Percentiles rank a stretch among this genome's conserved stretches.
phyloP scores from a whole-genome alignment of 2,888 invertebrate genomes.

The Apamea monoglypha region DNA sequence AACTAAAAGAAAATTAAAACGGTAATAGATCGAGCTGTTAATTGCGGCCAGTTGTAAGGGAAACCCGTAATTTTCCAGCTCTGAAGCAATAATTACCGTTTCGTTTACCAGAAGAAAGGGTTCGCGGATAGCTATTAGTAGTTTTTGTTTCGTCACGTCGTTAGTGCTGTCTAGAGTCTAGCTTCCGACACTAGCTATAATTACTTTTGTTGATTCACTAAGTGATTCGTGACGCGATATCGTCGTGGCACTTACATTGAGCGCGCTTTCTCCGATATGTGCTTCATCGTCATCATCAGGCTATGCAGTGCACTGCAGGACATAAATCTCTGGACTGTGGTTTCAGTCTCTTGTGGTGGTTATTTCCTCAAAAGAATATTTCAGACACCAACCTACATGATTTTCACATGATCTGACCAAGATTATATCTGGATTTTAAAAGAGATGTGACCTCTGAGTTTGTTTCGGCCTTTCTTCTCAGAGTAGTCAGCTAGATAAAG shows the following conservation, averaged over 20 bases:
- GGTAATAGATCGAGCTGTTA: slow-evolving; percentile 49
- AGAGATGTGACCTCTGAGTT: not conserved
- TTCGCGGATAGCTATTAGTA: slow-evolving; percentile 60
- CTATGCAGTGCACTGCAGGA: not conserved
- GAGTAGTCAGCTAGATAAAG: not conserved
- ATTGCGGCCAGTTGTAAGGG: slow-evolving; percentile 56
- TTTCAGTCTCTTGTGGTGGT: no score
- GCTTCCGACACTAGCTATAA: slow-evolving; percentile 65
- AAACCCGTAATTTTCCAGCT: slow-evolving; percentile 64
- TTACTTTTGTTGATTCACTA: slow-evolving; percentile 63
- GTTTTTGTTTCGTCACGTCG: slow-evolving; percentile 69
- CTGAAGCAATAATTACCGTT: slow-evolving; percentile 63
- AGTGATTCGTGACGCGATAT: slow-evolving; percentile 59
- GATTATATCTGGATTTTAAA: not conserved
- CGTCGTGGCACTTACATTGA: slow-evolving; percentile 8
- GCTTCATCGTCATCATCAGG: not conserved
- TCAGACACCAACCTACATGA: not conserved
- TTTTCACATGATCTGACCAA: not conserved
- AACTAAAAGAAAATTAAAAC: slow-evolving; percentile 52
- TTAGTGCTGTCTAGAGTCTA: slow-evolving; percentile 52
- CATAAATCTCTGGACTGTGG: no score
- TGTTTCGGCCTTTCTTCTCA: not conserved
- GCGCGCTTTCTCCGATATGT: slow-evolving; percentile 10
- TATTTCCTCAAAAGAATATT: not conserved
- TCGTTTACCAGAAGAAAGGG: slow-evolving; percentile 68